These are phyloP conservation scores for Dasypogon diadema DNA, from an alignment of 2,888 invertebrate species.

Conservation along the genomic window DNA sequence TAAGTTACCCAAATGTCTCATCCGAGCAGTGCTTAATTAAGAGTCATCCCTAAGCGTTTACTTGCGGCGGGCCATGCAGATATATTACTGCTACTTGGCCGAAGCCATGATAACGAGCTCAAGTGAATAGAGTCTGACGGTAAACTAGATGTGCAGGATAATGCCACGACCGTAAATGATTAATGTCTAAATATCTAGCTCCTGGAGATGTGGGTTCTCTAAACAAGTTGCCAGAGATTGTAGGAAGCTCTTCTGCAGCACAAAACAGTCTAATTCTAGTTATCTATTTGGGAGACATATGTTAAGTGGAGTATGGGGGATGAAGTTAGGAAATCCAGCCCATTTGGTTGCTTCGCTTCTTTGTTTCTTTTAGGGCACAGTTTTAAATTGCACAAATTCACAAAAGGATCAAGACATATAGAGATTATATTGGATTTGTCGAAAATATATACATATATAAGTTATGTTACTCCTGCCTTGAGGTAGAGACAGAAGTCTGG, in stretches of 20 bases:
- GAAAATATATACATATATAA: neutral
- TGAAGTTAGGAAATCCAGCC: neutral
- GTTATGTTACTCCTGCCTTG: neutral
- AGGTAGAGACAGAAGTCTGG: neutral
- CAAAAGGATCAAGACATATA: neutral
- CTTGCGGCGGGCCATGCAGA: neutral
- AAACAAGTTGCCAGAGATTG: neutral
- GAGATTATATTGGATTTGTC: neutral
- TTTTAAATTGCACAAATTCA: neutral
- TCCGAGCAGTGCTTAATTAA: slow-evolving; percentile 3
- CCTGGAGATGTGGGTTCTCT: neutral
- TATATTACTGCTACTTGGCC: neutral
- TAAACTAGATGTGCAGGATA: neutral
- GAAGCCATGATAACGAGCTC: slow-evolving; percentile 3
- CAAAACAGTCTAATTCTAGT: neutral
- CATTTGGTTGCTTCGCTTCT: neutral
- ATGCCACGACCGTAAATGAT: slow-evolving; percentile 3
- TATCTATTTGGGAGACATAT: slow-evolving; percentile 3
- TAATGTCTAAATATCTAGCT: neutral
- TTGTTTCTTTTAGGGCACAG: neutral
- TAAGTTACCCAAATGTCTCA: neutral
- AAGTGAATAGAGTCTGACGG: neutral
- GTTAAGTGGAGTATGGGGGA: neutral
- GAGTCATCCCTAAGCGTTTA: neutral
- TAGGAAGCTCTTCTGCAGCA: neutral